A percentile compares a stretch with the other conserved stretches of the same genome.
Conservation (phyloP, 2,888 invertebrate species). For the Carcina quercana region DNA sequence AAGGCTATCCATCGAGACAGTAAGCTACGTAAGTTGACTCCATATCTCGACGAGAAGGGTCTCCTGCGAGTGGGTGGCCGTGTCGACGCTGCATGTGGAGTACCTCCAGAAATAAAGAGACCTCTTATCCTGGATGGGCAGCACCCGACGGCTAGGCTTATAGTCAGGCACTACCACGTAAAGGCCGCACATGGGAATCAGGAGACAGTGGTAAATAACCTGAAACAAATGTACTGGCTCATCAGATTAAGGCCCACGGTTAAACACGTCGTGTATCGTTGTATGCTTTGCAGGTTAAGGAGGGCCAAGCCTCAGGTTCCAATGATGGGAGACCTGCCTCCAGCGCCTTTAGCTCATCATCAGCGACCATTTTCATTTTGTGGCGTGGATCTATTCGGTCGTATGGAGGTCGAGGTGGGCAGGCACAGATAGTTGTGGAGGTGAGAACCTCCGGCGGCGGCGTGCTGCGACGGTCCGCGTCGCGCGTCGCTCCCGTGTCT, state of each 20-base stretch:
- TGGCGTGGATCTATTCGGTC: too few relatives aligned
- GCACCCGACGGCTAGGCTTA: conserved; percentile 11
- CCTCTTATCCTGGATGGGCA: conserved; percentile 17
- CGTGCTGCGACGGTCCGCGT: too few relatives aligned
- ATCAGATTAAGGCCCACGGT: conserved; percentile 6
- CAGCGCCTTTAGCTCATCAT: too few relatives aligned
- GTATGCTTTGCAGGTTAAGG: neutral
- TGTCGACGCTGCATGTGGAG: conserved; percentile 3
- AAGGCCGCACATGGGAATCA: conserved; percentile 5
- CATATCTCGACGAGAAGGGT: conserved; percentile 11
- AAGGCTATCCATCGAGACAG: conserved; percentile 5
- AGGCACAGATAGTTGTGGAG: too few relatives aligned
- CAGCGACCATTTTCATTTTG: too few relatives aligned
- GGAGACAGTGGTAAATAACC: conserved; percentile 9
- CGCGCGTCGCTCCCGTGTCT: too few relatives aligned
- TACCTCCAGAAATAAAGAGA: neutral
- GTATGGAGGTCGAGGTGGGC: too few relatives aligned
- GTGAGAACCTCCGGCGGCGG: too few relatives aligned
- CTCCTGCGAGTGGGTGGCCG: conserved; percentile 14
- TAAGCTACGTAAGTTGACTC: conserved; percentile 5
- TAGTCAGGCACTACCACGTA: conserved; percentile 14
- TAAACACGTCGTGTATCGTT: neutral
- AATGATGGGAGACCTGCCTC: too few relatives aligned
- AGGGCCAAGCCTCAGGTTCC: neutral
- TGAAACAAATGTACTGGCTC: conserved; percentile 14